Evolutionary conservation across 2,888 invertebrate species (phyloP), one percentile per base, ranked within the genome.

Genomic region (Tuberolachnus salignus): DNA sequence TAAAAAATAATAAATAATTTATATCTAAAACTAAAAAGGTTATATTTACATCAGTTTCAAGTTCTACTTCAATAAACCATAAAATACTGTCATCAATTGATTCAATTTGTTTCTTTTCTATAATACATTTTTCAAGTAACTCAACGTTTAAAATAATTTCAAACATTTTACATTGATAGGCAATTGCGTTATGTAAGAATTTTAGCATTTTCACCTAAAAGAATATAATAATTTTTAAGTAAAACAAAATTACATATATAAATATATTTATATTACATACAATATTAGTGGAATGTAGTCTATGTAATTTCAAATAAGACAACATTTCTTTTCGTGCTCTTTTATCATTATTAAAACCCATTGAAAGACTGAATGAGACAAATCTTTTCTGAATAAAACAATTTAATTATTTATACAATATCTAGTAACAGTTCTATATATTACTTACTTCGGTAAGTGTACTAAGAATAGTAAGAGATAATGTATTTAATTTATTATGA

Each of bases 101-200:
- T 78, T 78, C 67, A 59, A 78, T 78, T 67, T 57, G 46, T 51
- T 78, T 78, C 11, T 78, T 78, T 49, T 78, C 59, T 59, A 69
- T 78, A 23, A 69, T 69, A 51, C 78, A 78, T 21, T 78, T 67
- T 59, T 78, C 78, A 21, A 78, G 59, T 42, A 78, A 67, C 16
- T 78, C 67, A 10, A 78, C 59, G 42, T 78, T 78, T 10, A 78
- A 78, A 69, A 78, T 78, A 34, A 78, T 78, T 69, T 78, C 78
- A 78, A 78, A 78, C 78, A 78, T 78, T 44, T 78, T 78, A 21
- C 78, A 78, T 49, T 78, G 78, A 26, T 69, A 78, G 1, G 78
- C 57, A 51, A 78, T 78, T 13, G 78, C 78, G 21, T 78, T 78
- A 21, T 78, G 78, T 49, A 78, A 57, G 11, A 78, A 78, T 59